Base-by-base conservation (phyloP, 2,797 vertebrate genomes). In the Otolemur crassicaudatus region DNA sequence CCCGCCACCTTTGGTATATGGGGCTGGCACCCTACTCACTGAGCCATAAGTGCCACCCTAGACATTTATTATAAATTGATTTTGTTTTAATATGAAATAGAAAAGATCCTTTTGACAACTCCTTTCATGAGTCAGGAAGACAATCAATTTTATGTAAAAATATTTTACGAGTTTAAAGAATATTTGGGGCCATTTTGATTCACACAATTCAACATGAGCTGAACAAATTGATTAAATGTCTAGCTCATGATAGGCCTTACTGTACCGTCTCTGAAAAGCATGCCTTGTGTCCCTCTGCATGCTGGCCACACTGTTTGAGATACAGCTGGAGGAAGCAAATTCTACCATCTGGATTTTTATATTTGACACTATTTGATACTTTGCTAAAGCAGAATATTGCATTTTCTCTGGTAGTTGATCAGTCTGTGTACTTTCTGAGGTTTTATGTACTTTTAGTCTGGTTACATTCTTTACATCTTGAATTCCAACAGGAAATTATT, bases 41-140 rank as follows among this genome's bases (percentile, higher is more conserved):
- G 40, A 43, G 40, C 40, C 40, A 43, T 43, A 43, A 7, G 40
- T 7, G 7, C 40, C 40, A 43, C 40, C 40, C 40, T 70, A 72
- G 63, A 91, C 19, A 25, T 82, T 73, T 76, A 63, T 61, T 88
- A 81, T 91, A 25, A 87, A 65, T 84, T 90, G 16, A 63, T 83
- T 82, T 56, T 70, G n/a, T 84, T 65, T 90, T 87, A 75, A 73
- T 84, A 46, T 16, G 1, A 76, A 84, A 27, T 43, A 67, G 46
- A 46, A 58, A 89, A 79, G 40, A 65, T 4, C 6, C 56, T 76
- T 87, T 34, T 82, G 34, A 60, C 12, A 37, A 2, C 76, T 61
- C 53, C 29, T 94, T 29, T 73, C 83, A 60, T n/a, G 79, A 88
- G 25, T 87, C 37, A 31, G 76, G 86, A 87, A 76, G 65, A 72